phyloP scores from a whole-genome alignment of 1,140 invertebrate genomes.

The Luehdorfia chinensis region DNA sequence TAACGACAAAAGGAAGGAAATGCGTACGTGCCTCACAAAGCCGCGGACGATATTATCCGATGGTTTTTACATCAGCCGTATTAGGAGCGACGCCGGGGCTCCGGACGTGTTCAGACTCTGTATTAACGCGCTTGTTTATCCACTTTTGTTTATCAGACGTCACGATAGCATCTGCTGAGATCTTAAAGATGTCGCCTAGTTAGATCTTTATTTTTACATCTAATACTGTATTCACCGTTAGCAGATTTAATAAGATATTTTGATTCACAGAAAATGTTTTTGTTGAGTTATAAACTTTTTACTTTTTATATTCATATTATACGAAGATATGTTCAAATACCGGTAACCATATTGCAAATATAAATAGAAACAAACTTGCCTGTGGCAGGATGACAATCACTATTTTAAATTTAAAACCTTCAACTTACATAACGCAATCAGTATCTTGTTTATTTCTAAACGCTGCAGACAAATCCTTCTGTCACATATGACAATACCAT shows the following conservation, averaged over 20 bases:
- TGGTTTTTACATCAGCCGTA: conserved; percentile 34
- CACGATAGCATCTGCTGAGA: conserved; percentile 15
- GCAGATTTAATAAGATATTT: too few species aligned
- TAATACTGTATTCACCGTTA: background rate
- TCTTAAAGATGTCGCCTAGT: conserved; percentile 12
- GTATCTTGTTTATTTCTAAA: conserved; percentile 60
- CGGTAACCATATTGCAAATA: background rate
- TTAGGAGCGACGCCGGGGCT: conserved; percentile 36
- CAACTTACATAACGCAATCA: conserved; percentile 60
- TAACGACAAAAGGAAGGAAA: conserved; percentile 50
- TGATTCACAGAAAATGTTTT: too few species aligned
- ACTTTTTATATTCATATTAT: too few species aligned
- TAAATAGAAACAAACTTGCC: conserved; percentile 1
- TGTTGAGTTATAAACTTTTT: too few species aligned
- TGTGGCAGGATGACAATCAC: conserved; percentile 35
- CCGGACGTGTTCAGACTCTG: conserved; percentile 21
- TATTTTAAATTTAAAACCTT: conserved; percentile 43
- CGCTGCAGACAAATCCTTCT: conserved; percentile 57
- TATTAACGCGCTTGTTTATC: conserved; percentile 15
- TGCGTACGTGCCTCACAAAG: conserved; percentile 59
- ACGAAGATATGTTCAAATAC: background rate
- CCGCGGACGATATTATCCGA: conserved; percentile 46
- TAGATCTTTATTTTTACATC: conserved; percentile 24
- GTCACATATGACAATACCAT: conserved; percentile 41
- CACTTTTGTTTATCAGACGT: conserved; percentile 17